A percentile compares a stretch with the other conserved stretches of the same genome.
phyloP scores from a whole-genome alignment of 2,888 invertebrate species.

The Beris chalybata region DNA sequence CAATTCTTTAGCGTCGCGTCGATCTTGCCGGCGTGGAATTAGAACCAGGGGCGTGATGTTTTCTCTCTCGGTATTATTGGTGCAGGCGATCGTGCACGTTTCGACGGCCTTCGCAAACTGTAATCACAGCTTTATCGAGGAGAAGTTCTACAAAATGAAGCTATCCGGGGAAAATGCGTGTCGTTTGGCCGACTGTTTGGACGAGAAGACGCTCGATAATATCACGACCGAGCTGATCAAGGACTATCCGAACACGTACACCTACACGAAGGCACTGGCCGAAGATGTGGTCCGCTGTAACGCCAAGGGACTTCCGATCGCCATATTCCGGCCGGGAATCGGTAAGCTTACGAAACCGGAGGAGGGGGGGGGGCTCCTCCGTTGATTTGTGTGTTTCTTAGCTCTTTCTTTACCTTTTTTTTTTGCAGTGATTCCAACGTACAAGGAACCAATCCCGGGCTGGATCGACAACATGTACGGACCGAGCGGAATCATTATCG shows the following conservation, averaged over 20 bases:
- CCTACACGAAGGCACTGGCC: conserved; percentile 71
- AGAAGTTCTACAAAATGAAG: conserved; percentile 54
- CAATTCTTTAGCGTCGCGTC: no score
- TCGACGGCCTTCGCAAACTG: conserved; percentile 73
- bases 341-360: conserved; percentile 56
- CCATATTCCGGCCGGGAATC: conserved; percentile 72
- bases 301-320: conserved; percentile 63
- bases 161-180: conserved; percentile 51
- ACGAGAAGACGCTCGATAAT: conserved; percentile 50
- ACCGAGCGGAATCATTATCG: conserved; percentile 56
- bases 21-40: no score
- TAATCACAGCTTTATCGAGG: conserved; percentile 50
- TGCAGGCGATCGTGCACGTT: conserved; percentile 63
- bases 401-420: not conserved
- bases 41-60: conserved; percentile 4
- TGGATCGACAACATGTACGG: conserved; percentile 75
- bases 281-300: conserved; percentile 64
- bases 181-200: conserved; percentile 47
- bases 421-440: conserved; percentile 57
- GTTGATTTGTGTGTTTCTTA: not conserved
- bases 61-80: conserved; percentile 36
- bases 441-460: conserved; percentile 61
- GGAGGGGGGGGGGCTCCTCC: not conserved
- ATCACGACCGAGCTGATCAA: conserved; percentile 47
- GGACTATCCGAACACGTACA: conserved; percentile 68